Base-by-base conservation (phyloP, 2,888 invertebrate genomes). In the Ormyrus rosae region DNA sequence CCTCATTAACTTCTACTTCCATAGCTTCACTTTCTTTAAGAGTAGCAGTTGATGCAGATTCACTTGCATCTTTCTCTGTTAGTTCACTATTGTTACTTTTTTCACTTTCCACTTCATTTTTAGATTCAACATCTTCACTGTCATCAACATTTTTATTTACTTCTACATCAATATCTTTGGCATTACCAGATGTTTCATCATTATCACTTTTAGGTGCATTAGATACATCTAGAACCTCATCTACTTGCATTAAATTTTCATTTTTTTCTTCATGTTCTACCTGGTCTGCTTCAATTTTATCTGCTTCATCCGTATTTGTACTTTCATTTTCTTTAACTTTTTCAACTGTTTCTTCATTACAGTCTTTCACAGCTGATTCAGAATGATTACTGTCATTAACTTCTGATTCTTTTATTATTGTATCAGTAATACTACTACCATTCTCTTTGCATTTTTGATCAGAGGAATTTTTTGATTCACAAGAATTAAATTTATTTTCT, bases 331-430 rank as follows among this genome's bases (percentile, higher is more conserved):
- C 34, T 68, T 76, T 7, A 69, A 7, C 46, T 68, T 63, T 73
- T 69, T 77, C 34, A 34, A 4, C 51, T 58, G 13, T 75, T 48
- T 68, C 67, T 48, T 60, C 51, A 77, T 82, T 67, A 78, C 77
- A 82, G 67, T 80, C 65, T 80, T 82, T 71, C 58, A 10, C 9
- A n/a, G 73, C 34, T n/a, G 13, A 68, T 70, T 19, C 53, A 76
- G 45, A 19, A 58, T 61, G 48, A 9, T 60, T 61, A 72, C 61
- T 72, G 8, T 13, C 5, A 10, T 48, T 48, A 55, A 58, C 13
- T 48, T 11, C 61, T 34, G 4, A 34, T 60, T n/a, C 10, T 6
- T 56, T 77, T 45, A 56, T 63, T 53, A 58, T 58, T 58, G n/a
- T 72, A 48, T 55, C 48, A 61, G 1, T 60, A 50, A 34, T n/a